Evolutionary conservation across 30 jellyfish, hydroid and myxozoan species (phyloP).

Genomic region (Cassiopea xamachana): DNA sequence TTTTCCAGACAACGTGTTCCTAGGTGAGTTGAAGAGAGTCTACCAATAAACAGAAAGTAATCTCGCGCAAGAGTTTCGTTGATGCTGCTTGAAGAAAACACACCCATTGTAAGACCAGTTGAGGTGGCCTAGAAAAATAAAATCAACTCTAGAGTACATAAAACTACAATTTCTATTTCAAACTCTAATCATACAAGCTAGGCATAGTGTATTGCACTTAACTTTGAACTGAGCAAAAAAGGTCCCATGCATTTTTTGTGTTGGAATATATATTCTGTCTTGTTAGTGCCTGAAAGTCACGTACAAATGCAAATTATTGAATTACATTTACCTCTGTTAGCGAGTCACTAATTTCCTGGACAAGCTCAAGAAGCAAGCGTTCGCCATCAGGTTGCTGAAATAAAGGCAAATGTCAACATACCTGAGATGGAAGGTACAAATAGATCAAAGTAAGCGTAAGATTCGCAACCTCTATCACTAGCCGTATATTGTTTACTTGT

Average conservation of each 20-base stretch:
- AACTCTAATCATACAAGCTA: no score
- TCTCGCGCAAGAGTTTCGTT: conserved; percentile 82
- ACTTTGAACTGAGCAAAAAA: no score
- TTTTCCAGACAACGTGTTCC: conserved; percentile 88
- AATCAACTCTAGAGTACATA: not conserved
- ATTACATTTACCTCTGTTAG: conserved; percentile 78
- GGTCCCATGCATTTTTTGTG: not conserved
- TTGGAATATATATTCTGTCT: not conserved
- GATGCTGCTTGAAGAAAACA: conserved; percentile 80
- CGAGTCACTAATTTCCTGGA: conserved; percentile 86
- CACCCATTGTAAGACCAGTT: conserved; percentile 86
- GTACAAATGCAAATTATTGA: not conserved
- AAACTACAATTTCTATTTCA: not conserved
- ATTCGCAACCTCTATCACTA: no score
- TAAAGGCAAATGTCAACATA: not conserved
- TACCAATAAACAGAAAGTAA: conserved; percentile 86
- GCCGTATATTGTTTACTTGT: no score
- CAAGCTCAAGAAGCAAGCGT: conserved; percentile 74
- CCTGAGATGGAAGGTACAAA: no score
- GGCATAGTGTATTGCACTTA: no score
- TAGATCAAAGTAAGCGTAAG: no score
- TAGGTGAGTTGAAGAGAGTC: conserved; percentile 78
- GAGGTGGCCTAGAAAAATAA: conserved; percentile 79
- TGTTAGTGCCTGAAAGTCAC: not conserved
- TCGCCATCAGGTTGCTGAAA: conserved; percentile 98